Evolutionary conservation across 2,113 vertebrate genomes (phyloP), one percentile per base, ranked within the genome.

Genomic region (Cyphomyrus discorhynchus): DNA sequence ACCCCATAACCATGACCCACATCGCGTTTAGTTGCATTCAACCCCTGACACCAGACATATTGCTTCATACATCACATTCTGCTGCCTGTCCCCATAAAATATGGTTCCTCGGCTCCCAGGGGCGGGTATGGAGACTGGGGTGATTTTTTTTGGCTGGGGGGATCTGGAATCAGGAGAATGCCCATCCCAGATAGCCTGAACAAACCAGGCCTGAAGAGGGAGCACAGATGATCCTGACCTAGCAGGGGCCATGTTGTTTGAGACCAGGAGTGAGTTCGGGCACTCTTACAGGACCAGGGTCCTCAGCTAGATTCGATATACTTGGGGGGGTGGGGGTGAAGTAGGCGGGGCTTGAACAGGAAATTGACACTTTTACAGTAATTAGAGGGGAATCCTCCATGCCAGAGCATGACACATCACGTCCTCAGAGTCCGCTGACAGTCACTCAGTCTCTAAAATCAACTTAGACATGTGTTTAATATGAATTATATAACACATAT

Each of bases 181-280:
- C 80, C 91, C 91, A 92, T 90, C 91, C 90, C 27, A 62, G 89
- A 88, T 83, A 91, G 82, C 47, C 86, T 90, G 90, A 92, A 92
- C 90, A 93, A 91, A 91, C 90, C 89, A 90, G 89, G 89, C 90
- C 83, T 62, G 39, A 74, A 91, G 91, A 92, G 89, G 24, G 87
- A 66, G 86, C 91, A 88, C 91, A 88, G 91, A 92, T 91, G 90
- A 93, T 93, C 91, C 91, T 90, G 88, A 91, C 9, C 24, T 11
- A 11, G 58, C 58, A 27, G 24, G 24, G n/a, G n/a, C n/a, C 62
- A 70, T 91, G 88, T 85, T 93, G 88, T 89, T 88, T 50, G 52
- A 49, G 88, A 77, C 88, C 52, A 90, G n/a, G n/a, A 66, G 91
- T 89, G 89, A 90, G 89, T 90, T 91, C 92, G 92, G 91, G 91